These are phyloP conservation scores for Amblyopsis rosae DNA, from an alignment of 2,113 vertebrate genomes.

Conservation along the genomic window DNA sequence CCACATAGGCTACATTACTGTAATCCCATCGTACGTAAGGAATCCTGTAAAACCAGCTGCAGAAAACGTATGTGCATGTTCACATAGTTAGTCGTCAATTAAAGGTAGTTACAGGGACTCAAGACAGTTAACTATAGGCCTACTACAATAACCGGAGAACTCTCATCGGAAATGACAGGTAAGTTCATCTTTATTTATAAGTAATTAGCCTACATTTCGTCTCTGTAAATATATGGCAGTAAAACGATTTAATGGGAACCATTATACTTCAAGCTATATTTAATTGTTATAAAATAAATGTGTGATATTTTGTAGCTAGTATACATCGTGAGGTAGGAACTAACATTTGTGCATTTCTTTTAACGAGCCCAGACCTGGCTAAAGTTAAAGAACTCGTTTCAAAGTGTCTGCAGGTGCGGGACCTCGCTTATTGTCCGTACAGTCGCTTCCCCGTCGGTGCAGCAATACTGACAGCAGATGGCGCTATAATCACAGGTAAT, in stretches of 20 bases:
- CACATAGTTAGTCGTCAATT: too few species aligned
- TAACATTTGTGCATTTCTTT: not conserved
- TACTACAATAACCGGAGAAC: not conserved
- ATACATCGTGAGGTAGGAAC: not conserved
- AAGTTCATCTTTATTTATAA: slow-evolving; percentile 20
- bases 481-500: slow-evolving; percentile 87
- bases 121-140: too few species aligned
- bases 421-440: slow-evolving; percentile 88
- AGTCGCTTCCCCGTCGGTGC: slow-evolving; percentile 90
- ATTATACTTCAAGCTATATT: not conserved
- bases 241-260: not conserved
- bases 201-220: too few species aligned
- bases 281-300: not conserved
- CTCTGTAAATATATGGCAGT: too few species aligned
- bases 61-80: too few species aligned
- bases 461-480: slow-evolving; percentile 81
- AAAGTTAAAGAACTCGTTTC: slow-evolving; percentile 76
- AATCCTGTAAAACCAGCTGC: too few species aligned
- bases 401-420: slow-evolving; percentile 80
- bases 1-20: too few species aligned
- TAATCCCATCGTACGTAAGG: too few species aligned
- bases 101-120: too few species aligned
- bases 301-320: not conserved
- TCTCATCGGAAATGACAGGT: slow-evolving; percentile 57
- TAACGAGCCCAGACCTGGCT: slow-evolving; percentile 30